phyloP scores from a whole-genome alignment of 92 coral and sea anemone species.

The Parazoanthus swiftii region DNA sequence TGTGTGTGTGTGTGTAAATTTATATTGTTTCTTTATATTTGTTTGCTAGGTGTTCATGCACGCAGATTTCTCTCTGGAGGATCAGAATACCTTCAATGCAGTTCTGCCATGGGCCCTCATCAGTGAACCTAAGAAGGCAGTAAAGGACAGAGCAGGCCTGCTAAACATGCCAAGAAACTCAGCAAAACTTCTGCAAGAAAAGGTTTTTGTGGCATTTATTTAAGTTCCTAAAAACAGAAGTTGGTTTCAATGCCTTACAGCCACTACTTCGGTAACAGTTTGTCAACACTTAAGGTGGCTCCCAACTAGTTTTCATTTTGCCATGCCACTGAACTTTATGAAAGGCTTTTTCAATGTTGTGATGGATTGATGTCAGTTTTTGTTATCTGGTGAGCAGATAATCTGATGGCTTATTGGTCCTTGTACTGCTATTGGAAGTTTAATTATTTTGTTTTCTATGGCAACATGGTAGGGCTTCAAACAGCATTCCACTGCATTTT shows the following conservation, averaged over 20 bases:
- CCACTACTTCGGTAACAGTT: neutral
- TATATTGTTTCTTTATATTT: neutral
- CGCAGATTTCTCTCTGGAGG: conserved; percentile 88
- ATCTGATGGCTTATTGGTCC: too few species aligned
- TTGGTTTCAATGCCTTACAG: neutral
- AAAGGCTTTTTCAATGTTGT: too few species aligned
- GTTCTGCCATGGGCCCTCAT: conserved; percentile 88
- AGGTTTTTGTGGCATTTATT: conserved; percentile 54
- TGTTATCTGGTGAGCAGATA: too few species aligned
- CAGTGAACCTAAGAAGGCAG: conserved; percentile 67
- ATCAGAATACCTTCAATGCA: conserved; percentile 86
- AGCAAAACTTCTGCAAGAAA: conserved; percentile 95
- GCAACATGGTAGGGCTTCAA: too few species aligned
- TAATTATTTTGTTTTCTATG: too few species aligned
- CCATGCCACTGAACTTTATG: too few species aligned
- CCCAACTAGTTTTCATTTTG: too few species aligned
- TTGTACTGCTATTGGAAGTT: too few species aligned
- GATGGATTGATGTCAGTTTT: too few species aligned
- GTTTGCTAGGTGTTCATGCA: conserved; percentile 84
- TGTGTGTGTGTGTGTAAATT: neutral
- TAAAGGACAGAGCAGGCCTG: conserved; percentile 62
- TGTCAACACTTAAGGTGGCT: neutral
- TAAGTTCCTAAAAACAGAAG: neutral
- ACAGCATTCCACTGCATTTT: too few species aligned
- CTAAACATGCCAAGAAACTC: conserved; percentile 80